Evolutionary conservation across 2,113 vertebrate genomes (phyloP).

Genomic region (Gallinago media): DNA sequence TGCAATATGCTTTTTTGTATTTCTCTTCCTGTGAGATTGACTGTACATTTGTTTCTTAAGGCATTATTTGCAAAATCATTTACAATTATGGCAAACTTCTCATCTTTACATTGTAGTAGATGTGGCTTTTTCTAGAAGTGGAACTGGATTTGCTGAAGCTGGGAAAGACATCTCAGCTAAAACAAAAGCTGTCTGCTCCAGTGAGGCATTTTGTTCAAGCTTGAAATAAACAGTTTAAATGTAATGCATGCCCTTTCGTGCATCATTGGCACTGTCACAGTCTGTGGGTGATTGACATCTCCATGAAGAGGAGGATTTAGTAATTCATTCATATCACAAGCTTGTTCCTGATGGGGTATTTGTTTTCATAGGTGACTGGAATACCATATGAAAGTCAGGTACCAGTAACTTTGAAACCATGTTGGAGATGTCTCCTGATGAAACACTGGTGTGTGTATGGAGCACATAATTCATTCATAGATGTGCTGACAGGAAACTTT

Average conservation of each 20-base stretch:
- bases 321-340: not conserved
- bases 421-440: not conserved
- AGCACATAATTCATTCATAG: not conserved
- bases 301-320: not conserved
- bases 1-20: not conserved
- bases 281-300: not conserved
- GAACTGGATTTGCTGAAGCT: not conserved
- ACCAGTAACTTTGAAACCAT: not conserved
- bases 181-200: not conserved
- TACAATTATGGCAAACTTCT: not conserved
- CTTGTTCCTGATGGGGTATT: not conserved
- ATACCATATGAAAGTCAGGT: not conserved
- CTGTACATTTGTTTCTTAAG: not conserved
- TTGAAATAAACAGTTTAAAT: not conserved
- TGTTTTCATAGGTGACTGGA: not conserved
- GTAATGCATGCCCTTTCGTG: not conserved
- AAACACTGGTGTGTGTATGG: fast-evolving
- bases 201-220: not conserved
- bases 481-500: not conserved
- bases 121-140: not conserved
- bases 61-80: not conserved
- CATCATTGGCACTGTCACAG: not conserved
- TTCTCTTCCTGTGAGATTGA: not conserved
- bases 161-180: not conserved
- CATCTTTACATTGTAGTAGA: not conserved